Base-by-base conservation (phyloP, 2,113 vertebrate species). In the Stercorarius parasiticus region DNA sequence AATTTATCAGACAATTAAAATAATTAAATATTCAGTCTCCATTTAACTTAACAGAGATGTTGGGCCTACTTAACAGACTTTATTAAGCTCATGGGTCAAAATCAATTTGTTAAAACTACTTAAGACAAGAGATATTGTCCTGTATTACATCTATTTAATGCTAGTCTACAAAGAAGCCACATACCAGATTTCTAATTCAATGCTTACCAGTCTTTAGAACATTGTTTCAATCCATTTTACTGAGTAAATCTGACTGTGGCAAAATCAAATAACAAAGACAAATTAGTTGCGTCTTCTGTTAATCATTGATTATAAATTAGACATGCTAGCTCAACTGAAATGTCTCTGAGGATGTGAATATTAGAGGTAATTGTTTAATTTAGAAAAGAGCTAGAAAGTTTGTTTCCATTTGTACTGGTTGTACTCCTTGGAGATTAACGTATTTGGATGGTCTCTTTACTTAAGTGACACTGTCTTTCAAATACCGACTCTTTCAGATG, bases 301-400 rank as follows among this genome's bases (percentile, higher is more conserved):
- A 96, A 97, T 97, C 95, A 96, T 92, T 69, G 86, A 98, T 97
- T 97, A 96, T 96, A 96, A 98, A 97, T 96, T 97, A 98, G 84
- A 93, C 88, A 74, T 95, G 74, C 87, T 96, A 96, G 92, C 92
- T 97, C 78, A 81, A 85, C 40, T 71, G 92, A 91, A 97, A 96
- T 95, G 50, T 96, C 95, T 98, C 83, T 2, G 53, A 82, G 76
- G 59, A 82, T 96, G 85, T 77, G 78, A 92, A 86, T 96, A 96
- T 93, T 90, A 95, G 40, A 87, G 86, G 70, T 97, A 93, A 97
- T 96, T 96, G 94, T 96, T 97, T 97, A 95, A 97, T 96, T 97
- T 96, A 95, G 81, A 94, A 96, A 92, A 95, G 80, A 94, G 65
- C 56, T 82, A 7, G 64, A 79, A 96, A 93, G 71, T 93, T 90